These are phyloP conservation scores for Pandemis corylana DNA, from an alignment of 2,888 invertebrate genomes.

Conservation along the genomic window DNA sequence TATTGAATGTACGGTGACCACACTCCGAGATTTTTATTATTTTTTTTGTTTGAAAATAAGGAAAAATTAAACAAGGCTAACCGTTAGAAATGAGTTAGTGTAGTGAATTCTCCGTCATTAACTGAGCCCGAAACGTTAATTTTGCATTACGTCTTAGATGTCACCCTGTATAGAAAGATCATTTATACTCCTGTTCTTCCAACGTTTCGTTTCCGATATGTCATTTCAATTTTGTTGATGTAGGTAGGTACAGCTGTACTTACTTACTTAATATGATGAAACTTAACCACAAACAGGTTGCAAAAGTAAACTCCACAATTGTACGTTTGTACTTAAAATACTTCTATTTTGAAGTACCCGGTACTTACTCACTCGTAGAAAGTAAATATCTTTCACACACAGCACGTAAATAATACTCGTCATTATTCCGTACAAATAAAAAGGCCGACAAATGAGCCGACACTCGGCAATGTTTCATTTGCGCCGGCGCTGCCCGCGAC, in stretches of 20 bases:
- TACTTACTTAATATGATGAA: not conserved
- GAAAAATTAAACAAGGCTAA: no score
- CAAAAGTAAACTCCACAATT: not conserved
- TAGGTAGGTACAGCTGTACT: not conserved
- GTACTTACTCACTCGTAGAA: not conserved
- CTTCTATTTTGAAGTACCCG: not conserved
- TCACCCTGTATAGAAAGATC: no score
- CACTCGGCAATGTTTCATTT: slow-evolving; percentile 28
- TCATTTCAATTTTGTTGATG: not conserved
- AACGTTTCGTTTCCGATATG: no score
- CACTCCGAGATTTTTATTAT: no score
- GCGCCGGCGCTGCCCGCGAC: slow-evolving; percentile 28
- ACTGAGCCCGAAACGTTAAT: no score
- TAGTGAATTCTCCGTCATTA: no score
- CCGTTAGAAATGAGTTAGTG: no score
- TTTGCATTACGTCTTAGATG: no score
- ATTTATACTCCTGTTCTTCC: no score
- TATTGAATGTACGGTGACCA: no score
- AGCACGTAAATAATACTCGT: slow-evolving; percentile 27
- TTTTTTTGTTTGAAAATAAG: no score
- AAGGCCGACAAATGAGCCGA: slow-evolving; percentile 29
- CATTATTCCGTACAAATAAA: slow-evolving; percentile 34
- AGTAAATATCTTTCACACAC: slow-evolving; percentile 19
- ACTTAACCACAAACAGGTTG: not conserved
- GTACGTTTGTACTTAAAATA: not conserved